These are phyloP conservation scores for Hypercompe scribonia DNA, from an alignment of 2,888 invertebrate genomes.

Conservation along the genomic window DNA sequence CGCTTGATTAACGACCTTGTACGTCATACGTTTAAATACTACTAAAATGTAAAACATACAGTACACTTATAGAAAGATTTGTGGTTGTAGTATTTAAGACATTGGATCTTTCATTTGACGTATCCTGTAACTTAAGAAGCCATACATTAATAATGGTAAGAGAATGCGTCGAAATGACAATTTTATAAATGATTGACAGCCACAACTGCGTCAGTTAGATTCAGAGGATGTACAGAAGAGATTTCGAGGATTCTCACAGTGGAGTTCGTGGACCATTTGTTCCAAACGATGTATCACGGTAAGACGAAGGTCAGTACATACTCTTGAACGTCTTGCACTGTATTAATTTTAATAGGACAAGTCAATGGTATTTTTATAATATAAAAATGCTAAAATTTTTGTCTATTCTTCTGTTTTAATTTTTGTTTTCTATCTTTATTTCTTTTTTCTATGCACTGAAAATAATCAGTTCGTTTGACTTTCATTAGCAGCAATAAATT, in stretches of 20 bases:
- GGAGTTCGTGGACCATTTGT: constrained; percentile 95
- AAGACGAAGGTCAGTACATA: constrained; percentile 88
- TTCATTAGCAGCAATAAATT: neutral
- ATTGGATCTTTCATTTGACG: neutral
- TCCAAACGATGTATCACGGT: constrained; percentile 92
- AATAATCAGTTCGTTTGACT: neutral
- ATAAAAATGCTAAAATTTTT: neutral
- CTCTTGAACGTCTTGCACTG: neutral
- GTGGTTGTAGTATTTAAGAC: constrained; percentile 15
- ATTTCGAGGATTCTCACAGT: constrained; percentile 89
- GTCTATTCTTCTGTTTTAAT: too few relatives aligned
- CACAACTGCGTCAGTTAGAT: constrained; percentile 62
- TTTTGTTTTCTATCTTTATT: neutral
- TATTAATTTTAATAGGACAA: neutral
- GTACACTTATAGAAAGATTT: constrained; percentile 24
- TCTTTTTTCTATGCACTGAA: neutral
- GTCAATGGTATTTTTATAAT: neutral
- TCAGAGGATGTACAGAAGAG: constrained; percentile 71
- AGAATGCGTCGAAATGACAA: constrained; percentile 25
- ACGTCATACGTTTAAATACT: constrained; percentile 39
- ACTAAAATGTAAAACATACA: constrained; percentile 36
- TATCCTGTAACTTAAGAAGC: constrained; percentile 3
- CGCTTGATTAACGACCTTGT: constrained; percentile 25
- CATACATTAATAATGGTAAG: constrained; percentile 23
- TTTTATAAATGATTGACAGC: constrained; percentile 46